phyloP scores from a whole-genome alignment of 37 sponge, comb jelly and placozoan genomes.

The Ianthella basta region DNA sequence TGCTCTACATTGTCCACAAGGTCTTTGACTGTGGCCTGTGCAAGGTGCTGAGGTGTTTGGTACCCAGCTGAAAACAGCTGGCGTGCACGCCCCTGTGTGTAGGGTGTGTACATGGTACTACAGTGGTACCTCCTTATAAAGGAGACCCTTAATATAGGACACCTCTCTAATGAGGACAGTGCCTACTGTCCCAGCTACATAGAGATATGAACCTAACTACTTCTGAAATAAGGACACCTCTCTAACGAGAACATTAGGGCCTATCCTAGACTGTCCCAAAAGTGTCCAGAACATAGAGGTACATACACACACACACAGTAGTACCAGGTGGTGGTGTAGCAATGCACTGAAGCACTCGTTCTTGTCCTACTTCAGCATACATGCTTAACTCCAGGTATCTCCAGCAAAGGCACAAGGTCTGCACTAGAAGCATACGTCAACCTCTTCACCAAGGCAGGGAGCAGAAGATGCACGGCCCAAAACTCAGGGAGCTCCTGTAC shows the following conservation, averaged over 20 bases:
- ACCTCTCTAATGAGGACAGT: too few species aligned
- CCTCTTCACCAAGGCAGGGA: slow-evolving; percentile 71
- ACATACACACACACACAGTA: background rate
- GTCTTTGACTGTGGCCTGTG: slow-evolving; percentile 34
- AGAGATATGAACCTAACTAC: background rate
- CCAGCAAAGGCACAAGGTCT: slow-evolving; percentile 85
- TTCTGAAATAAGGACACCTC: background rate
- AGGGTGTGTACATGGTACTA: background rate
- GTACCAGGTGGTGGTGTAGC: too few species aligned
- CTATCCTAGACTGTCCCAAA: background rate
- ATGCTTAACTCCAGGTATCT: slow-evolving; percentile 89
- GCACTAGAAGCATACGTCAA: slow-evolving; percentile 63
- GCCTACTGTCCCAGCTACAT: too few species aligned
- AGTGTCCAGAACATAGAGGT: background rate
- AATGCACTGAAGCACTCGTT: too few species aligned
- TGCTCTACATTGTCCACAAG: slow-evolving; percentile 67
- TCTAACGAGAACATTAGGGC: background rate
- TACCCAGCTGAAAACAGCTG: slow-evolving; percentile 88
- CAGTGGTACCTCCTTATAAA: too few species aligned
- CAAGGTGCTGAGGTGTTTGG: slow-evolving; percentile 76
- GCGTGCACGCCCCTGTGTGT: slow-evolving; percentile 80
- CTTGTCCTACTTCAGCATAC: too few species aligned
- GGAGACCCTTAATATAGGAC: too few species aligned
- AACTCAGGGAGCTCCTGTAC: slow-evolving; percentile 80
- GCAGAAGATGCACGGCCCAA: slow-evolving; percentile 78